Base-by-base conservation (phyloP, 2,797 vertebrate species). In the Pagetopsis macropterus region DNA sequence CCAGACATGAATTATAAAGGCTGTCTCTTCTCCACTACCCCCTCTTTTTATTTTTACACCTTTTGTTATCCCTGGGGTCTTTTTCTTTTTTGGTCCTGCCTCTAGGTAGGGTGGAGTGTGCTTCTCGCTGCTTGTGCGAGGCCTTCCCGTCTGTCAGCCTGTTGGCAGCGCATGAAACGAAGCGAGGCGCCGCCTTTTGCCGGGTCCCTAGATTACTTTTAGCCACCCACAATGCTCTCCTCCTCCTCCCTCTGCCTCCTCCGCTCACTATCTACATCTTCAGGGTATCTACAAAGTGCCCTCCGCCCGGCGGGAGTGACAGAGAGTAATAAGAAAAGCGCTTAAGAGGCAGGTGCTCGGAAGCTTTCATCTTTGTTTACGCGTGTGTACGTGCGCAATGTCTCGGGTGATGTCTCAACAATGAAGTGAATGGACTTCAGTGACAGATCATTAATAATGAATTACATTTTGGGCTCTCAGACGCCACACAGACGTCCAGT, bases 401-500 rank as follows among this genome's bases (percentile, higher is more conserved):
- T 87, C 85, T 82, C 84, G 86, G 83, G 83, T 91, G 81, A 91
- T 78, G 79, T 75, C 75, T 85, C 76, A 78, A 89, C 92, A 90
- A 81, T 82, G 83, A 78, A 79, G 55, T 19, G 75, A 86, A 90
- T 79, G 88, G 81, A 88, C 83, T 75, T 83, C 82, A 71, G 77
- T 74, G 87, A 84, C 88, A 84, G 57, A 81, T 88, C 79, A 88
- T 91, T 83, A 93, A 93, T 93, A 92, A 93, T 91, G 70, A 84
- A 93, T 77, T 59, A 72, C 51, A 73, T 79, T 77, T 76, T 51
- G 54, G 73, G 77, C 81, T 85, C 76, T 86, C 62, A 65, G 76
- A 78, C 73, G 72, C 57, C 9, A 19, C 71, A 58, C 17, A 23
- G 72, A 79, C 65, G 72, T 88, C 73, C 55, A 64, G 75, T 78